phyloP scores from a whole-genome alignment of 2,797 vertebrate genomes.

The Manis crassicaudata region DNA sequence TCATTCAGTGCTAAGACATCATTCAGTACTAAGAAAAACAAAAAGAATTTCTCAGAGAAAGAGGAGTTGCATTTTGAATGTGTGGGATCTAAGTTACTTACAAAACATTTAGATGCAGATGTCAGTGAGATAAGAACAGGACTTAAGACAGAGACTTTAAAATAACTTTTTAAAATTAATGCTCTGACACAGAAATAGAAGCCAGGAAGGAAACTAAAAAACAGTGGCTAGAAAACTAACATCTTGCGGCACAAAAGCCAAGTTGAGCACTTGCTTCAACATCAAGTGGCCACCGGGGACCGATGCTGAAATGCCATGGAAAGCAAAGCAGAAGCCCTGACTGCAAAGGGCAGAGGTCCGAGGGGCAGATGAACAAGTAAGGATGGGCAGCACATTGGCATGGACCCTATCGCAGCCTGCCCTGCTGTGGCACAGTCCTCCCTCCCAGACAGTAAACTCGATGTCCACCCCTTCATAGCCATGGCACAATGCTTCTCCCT shows the following conservation, averaged over 20 bases:
- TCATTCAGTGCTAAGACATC: neutral
- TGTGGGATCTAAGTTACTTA: neutral
- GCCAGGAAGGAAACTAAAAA: neutral
- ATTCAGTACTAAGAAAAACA: neutral
- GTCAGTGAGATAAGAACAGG: neutral
- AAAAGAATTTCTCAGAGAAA: neutral
- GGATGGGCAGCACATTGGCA: neutral
- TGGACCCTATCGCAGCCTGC: too few species aligned
- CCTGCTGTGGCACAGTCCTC: rapidly evolving
- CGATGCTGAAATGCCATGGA: neutral
- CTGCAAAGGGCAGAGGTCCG: neutral
- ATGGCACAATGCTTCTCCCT: rapidly evolving
- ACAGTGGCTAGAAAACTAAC: neutral
- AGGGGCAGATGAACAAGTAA: neutral
- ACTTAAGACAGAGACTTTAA: neutral
- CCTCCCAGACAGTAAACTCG: neutral
- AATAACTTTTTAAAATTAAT: neutral
- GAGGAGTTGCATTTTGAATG: neutral
- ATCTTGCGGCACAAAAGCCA: neutral
- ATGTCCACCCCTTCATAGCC: neutral
- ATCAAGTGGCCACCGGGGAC: neutral
- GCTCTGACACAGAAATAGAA: neutral
- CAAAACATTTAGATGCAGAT: neutral
- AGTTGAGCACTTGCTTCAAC: neutral
- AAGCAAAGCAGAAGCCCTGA: neutral